Evolutionary conservation across 2,113 vertebrate species (phyloP).

Genomic region (Boleophthalmus pectinirostris): DNA sequence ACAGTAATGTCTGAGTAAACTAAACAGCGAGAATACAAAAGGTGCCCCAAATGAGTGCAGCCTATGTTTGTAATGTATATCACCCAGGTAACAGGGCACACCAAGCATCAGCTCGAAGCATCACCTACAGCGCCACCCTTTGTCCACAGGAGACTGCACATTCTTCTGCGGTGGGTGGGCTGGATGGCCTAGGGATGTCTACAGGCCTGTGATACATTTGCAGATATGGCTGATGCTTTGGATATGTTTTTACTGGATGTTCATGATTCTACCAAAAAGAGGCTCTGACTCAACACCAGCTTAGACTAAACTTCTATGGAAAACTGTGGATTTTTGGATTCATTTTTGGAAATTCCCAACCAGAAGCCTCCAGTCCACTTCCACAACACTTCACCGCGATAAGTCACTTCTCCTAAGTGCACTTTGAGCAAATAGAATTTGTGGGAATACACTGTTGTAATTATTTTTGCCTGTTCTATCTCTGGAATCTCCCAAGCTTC

Average conservation of each 20-base stretch:
- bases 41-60: conserved; percentile 1
- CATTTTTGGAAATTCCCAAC: conserved; percentile 50
- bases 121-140: not conserved
- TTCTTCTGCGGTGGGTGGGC: too few relatives aligned
- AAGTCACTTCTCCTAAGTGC: conserved; percentile 43
- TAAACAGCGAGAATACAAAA: not conserved
- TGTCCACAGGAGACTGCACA: too few relatives aligned
- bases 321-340: conserved; percentile 21
- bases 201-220: not conserved
- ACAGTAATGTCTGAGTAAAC: not conserved
- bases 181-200: not conserved
- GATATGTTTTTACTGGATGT: not conserved
- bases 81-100: not conserved
- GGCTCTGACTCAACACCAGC: conserved; percentile 14
- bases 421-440: conserved; percentile 59
- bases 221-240: not conserved
- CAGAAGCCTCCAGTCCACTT: conserved; percentile 3
- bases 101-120: not conserved
- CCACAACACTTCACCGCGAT: conserved; percentile 18
- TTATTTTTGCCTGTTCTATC: conserved; percentile 71
- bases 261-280: not conserved
- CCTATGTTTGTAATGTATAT: not conserved
- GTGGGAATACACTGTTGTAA: conserved; percentile 55
- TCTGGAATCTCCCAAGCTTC: conserved; percentile 55
- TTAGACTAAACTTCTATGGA: conserved; percentile 25